Percentiles rank a stretch among this genome's conserved stretches.
These are phyloP conservation scores for Phenacoccus solenopsis DNA, from an alignment of 1,140 invertebrate genomes.

Conservation along the genomic window DNA sequence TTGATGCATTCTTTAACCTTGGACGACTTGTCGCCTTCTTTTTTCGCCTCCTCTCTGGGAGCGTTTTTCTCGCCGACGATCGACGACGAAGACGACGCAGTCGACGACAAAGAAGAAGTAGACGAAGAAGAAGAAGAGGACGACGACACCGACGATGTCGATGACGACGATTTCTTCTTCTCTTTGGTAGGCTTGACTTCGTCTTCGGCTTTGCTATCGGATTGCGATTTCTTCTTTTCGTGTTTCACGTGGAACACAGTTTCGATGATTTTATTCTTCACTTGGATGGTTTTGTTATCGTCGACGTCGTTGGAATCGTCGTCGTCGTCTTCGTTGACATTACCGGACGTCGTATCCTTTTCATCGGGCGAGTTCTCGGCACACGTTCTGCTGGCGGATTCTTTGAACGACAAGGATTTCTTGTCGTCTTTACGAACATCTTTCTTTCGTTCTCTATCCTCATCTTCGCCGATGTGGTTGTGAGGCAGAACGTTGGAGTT, in stretches of 20 bases:
- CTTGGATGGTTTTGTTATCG: neutral
- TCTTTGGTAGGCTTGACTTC: neutral
- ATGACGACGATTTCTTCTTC: neutral
- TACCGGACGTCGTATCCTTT: neutral
- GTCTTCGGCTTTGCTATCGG: neutral
- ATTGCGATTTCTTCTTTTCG: neutral
- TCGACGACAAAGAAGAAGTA: slow-evolving; percentile 15
- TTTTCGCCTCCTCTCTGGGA: slow-evolving; percentile 20
- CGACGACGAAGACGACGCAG: neutral
- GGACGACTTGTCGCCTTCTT: slow-evolving; percentile 28
- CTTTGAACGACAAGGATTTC: neutral
- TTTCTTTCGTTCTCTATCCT: neutral
- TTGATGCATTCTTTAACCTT: slow-evolving; percentile 27
- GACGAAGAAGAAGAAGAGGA: neutral
- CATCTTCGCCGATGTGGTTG: neutral
- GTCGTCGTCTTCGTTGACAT: neutral
- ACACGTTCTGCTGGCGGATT: neutral
- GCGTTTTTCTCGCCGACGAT: slow-evolving; percentile 19
- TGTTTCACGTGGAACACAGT: neutral
- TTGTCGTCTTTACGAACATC: neutral
- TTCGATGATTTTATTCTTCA: slow-evolving; percentile 12
- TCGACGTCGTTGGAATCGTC: slow-evolving; percentile 8
- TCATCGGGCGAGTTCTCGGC: neutral
- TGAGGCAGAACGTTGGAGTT: too few species aligned
- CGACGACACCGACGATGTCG: neutral